These are phyloP conservation scores for Orthonychiurus folsomi DNA, from an alignment of 2,888 invertebrate genomes.

Conservation along the genomic window DNA sequence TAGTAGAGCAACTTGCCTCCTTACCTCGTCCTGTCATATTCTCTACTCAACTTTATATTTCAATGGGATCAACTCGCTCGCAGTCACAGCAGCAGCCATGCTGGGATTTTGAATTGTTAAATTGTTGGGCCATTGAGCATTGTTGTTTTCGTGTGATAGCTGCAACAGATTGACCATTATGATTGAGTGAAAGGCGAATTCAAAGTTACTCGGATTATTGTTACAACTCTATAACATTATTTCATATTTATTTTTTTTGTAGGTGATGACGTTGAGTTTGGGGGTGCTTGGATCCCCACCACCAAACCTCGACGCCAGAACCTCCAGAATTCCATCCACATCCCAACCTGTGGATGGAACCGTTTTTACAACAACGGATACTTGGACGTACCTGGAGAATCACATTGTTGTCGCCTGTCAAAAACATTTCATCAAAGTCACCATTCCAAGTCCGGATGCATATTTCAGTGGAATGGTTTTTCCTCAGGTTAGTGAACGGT, in stretches of 20 bases:
- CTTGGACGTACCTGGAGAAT: conserved; percentile 8
- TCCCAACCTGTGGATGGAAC: background rate
- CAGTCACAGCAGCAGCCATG: too few species aligned
- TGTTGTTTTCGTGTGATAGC: background rate
- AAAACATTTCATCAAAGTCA: conserved; percentile 34
- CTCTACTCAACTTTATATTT: too few species aligned
- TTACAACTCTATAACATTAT: too few species aligned
- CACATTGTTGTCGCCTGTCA: conserved; percentile 22
- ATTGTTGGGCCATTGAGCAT: background rate
- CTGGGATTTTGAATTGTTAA: too few species aligned
- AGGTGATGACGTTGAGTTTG: conserved; percentile 7
- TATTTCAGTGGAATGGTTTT: conserved; percentile 40
- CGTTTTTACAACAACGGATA: conserved; percentile 7
- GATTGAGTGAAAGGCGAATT: background rate
- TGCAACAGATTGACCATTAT: background rate
- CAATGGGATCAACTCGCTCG: too few species aligned
- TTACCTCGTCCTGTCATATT: too few species aligned
- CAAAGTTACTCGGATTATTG: conserved; percentile 1
- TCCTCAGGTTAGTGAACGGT: conserved; percentile 32
- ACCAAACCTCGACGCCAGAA: background rate
- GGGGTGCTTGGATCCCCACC: conserved; percentile 5
- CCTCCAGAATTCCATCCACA: too few species aligned
- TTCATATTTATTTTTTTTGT: conserved; percentile 4
- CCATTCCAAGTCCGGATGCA: conserved; percentile 34
- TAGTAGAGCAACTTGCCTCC: conserved; percentile 1